Evolutionary conservation across 2,888 invertebrate genomes (phyloP), one percentile per base, ranked within the genome.

Genomic region (Leptopilina drosophilae): DNA sequence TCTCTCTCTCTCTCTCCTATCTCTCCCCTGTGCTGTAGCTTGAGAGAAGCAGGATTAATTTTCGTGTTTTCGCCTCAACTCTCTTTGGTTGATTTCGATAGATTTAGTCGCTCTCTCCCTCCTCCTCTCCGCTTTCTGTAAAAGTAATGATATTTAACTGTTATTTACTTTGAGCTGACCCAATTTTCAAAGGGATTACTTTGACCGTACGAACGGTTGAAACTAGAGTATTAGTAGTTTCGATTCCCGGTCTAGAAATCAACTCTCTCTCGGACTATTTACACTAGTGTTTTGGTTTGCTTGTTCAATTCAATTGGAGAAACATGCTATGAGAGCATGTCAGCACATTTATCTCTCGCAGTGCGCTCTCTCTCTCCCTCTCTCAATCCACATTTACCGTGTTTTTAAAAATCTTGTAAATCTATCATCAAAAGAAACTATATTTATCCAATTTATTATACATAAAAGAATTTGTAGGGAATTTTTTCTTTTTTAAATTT

Each of bases 241-340:
- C 49, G 53, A 69, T 69, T 69, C 26, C 49, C 15, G 7, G 53
- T 53, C 65, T 42, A 33, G 33, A 33, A 33, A 33, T 33, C 33
- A 33, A 33, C 65, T 65, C 42, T 42, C 20, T 42, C 42, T 42
- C 53, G 12, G 53, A 26, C 69, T 53, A 26, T 69, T 69, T 69
- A 49, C 69, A 53, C 69, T 69, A 8, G 69, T 69, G 69, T 69
- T 53, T 53, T 69, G 69, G 69, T 69, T 69, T 53, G 69, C 69
- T 69, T 69, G 69, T 53, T 69, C 26, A 53, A 53, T 69, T 26
- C 69, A 26, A 69, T 69, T 53, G 53, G 53, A 69, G 26, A n/a
- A 53, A 53, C 69, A 69, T 14, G 69, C 49, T 53, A 49, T 53
- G 20, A 53, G 20, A 53, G 20, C 53, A 26, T 69, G 69, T 69